Percentiles rank a stretch among this genome's conserved stretches.
phyloP scores from a whole-genome alignment of 2,797 vertebrate genomes.

The Pangasius larnaudii region DNA sequence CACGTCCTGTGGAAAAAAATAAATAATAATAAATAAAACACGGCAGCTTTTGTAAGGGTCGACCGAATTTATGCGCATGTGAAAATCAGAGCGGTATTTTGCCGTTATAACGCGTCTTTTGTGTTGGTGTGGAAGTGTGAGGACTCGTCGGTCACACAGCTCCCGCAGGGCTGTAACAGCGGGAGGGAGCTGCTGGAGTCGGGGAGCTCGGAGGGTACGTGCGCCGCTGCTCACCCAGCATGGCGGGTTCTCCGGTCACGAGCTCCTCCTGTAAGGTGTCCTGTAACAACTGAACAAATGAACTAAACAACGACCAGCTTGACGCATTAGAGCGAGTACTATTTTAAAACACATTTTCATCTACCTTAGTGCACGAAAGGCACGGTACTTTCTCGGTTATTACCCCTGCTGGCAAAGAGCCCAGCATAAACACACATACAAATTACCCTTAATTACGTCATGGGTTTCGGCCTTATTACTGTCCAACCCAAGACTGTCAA shows the following conservation, averaged over 20 bases:
- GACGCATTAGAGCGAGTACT: not conserved
- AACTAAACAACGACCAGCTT: not conserved
- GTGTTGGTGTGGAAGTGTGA: not conserved
- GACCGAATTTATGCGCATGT: not conserved
- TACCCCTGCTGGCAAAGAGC: not conserved
- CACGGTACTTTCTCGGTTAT: not conserved
- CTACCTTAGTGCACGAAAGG: too few relatives aligned
- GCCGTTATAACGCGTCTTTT: not conserved
- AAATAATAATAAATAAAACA: not conserved
- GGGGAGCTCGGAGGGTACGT: constrained; percentile 24
- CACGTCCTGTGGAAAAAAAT: not conserved
- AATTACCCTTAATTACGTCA: constrained; percentile 39
- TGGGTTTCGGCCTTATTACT: not conserved
- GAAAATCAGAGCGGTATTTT: not conserved
- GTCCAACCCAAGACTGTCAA: not conserved
- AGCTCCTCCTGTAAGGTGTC: not conserved
- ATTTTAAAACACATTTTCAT: not conserved
- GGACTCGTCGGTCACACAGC: not conserved
- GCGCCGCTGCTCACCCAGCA: constrained; percentile 25
- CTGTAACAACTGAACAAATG: not conserved
- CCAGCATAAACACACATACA: not conserved
- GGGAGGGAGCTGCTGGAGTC: not conserved
- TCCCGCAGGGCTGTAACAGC: not conserved
- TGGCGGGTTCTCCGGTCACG: constrained; percentile 13
- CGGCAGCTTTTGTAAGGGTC: not conserved